Conservation (phyloP, 2,888 invertebrate species). For the Junonia oenone region DNA sequence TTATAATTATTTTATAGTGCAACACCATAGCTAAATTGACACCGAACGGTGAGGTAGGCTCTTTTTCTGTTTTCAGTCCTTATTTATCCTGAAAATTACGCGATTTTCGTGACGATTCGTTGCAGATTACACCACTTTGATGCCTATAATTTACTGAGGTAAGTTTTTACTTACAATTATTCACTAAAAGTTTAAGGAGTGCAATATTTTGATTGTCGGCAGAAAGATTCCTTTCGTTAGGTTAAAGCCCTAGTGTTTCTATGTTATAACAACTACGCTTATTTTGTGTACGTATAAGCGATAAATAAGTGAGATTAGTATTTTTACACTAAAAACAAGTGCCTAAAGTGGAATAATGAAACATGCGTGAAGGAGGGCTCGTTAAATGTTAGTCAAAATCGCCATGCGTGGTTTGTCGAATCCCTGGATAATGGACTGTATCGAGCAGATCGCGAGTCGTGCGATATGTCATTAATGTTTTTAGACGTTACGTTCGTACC, state of each 20-base stretch:
- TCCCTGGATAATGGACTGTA: slow-evolving; percentile 19
- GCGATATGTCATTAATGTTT: not conserved
- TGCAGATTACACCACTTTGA: slow-evolving; percentile 61
- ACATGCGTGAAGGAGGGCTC: not conserved
- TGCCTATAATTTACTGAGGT: slow-evolving; percentile 74
- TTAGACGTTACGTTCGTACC: not conserved
- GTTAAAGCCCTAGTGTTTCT: slow-evolving; percentile 53
- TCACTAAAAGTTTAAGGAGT: not conserved
- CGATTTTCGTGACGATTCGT: slow-evolving; percentile 60
- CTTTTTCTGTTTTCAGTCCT: slow-evolving; percentile 77
- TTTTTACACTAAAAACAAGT: slow-evolving; percentile 6
- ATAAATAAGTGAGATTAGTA: not conserved
- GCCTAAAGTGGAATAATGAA: not conserved
- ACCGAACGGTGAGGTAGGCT: slow-evolving; percentile 77
- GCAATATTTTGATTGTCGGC: slow-evolving; percentile 62
- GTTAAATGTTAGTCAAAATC: slow-evolving; percentile 35
- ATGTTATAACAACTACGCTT: slow-evolving; percentile 28
- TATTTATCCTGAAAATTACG: slow-evolving; percentile 71
- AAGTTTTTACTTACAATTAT: slow-evolving; percentile 35
- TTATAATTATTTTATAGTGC: slow-evolving; percentile 33
- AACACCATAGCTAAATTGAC: slow-evolving; percentile 64
- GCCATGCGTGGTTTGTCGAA: slow-evolving; percentile 70
- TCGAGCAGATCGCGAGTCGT: not conserved
- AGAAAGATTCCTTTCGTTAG: slow-evolving; percentile 56
- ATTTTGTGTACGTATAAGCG: slow-evolving; percentile 1